phyloP scores from a whole-genome alignment of 2,797 vertebrate genomes.

The Acrocephalus scirpaceus region DNA sequence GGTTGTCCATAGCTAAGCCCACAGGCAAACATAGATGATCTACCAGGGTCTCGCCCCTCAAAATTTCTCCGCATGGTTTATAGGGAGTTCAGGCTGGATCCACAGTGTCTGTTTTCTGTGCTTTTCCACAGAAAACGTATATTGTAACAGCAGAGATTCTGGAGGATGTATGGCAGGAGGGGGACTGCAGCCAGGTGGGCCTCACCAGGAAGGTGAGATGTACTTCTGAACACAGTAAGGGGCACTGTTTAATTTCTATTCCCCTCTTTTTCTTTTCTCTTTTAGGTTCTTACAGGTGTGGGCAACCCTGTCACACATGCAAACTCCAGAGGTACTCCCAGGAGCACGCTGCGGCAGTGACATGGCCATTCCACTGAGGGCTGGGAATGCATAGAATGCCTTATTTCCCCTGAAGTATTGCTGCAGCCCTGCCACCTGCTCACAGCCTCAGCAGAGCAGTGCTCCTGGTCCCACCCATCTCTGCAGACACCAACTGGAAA shows the following conservation, averaged over 20 bases:
- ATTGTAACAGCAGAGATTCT: background rate
- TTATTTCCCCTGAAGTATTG: background rate
- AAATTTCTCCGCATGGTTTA: background rate
- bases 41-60: background rate
- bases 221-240: background rate
- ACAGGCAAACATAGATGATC: background rate
- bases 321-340: background rate
- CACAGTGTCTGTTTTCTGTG: background rate
- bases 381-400: background rate
- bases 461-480: accelerated
- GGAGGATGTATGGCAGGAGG: background rate
- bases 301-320: background rate
- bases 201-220: background rate
- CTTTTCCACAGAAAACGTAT: background rate
- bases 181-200: background rate
- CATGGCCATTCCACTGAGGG: accelerated
- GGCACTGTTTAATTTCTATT: background rate
- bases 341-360: background rate
- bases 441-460: accelerated
- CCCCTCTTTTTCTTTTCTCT: background rate
- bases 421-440: background rate
- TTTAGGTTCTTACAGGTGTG: background rate
- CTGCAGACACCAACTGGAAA: background rate
- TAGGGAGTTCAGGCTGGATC: background rate
- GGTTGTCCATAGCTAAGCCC: background rate